A percentile compares a stretch with the other conserved stretches of the same genome.
Conservation (phyloP, 2,888 invertebrate species). For the Xestobium rufovillosum region DNA sequence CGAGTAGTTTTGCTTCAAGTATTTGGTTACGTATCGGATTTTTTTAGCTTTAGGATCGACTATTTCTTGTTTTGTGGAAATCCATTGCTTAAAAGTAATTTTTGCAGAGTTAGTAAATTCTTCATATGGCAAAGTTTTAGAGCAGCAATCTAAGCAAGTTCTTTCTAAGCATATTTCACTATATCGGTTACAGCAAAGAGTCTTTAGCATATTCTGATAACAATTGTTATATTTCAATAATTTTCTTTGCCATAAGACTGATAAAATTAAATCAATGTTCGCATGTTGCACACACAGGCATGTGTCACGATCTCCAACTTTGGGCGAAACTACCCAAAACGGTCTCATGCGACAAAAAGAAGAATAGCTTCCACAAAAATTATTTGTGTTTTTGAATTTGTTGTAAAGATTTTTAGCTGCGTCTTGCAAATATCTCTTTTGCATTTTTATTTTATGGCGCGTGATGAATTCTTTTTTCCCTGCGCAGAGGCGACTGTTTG, state of each 20-base stretch:
- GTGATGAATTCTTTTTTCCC: conserved; percentile 29
- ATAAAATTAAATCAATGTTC: conserved; percentile 1
- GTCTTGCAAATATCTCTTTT: conserved; percentile 25
- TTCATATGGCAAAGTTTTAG: too few species aligned
- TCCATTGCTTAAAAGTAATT: too few species aligned
- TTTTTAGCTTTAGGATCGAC: conserved; percentile 29
- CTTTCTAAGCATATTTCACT: too few species aligned
- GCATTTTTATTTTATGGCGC: conserved; percentile 24
- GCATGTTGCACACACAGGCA: background rate
- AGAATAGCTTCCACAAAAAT: conserved; percentile 17
- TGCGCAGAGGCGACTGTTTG: conserved; percentile 25
- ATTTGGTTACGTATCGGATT: conserved; percentile 25
- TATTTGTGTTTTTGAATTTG: conserved; percentile 21
- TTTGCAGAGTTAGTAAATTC: too few species aligned
- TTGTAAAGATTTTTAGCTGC: conserved; percentile 26
- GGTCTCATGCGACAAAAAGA: conserved; percentile 24
- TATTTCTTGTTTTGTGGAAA: too few species aligned
- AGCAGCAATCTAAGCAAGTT: too few species aligned
- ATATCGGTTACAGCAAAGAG: too few species aligned
- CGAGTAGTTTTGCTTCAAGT: conserved; percentile 24
- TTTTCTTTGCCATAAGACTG: conserved; percentile 1
- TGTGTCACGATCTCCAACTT: conserved; percentile 25
- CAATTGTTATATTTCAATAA: too few species aligned
- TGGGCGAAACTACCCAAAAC: conserved; percentile 23
- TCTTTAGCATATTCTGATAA: too few species aligned